Conservation (phyloP, 2,888 invertebrate species). For the Hedya salicella region DNA sequence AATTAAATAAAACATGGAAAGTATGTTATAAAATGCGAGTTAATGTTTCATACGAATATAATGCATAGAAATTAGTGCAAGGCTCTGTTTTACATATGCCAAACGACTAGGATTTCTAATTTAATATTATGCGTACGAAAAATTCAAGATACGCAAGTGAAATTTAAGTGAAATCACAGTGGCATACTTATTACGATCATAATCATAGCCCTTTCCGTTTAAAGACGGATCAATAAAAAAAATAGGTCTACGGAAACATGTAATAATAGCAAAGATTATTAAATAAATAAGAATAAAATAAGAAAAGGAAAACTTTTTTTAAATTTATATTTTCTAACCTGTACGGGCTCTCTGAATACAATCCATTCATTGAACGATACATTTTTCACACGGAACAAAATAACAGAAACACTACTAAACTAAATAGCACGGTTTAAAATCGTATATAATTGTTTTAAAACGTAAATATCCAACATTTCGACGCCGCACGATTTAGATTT, state of each 20-base stretch:
- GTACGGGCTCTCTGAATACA: slow-evolving; percentile 75
- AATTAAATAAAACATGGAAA: background rate
- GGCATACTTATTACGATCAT: slow-evolving; percentile 39
- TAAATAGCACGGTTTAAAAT: slow-evolving; percentile 50
- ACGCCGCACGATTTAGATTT: slow-evolving; percentile 60
- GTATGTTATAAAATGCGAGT: background rate
- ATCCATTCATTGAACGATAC: slow-evolving; percentile 75
- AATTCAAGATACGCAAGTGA: slow-evolving; percentile 46
- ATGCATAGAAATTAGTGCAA: background rate
- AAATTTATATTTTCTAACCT: slow-evolving; percentile 67
- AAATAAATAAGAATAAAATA: slow-evolving; percentile 36
- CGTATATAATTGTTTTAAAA: slow-evolving; percentile 47
- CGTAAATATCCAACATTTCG: slow-evolving; percentile 62
- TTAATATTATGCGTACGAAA: slow-evolving; percentile 13
- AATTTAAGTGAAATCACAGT: slow-evolving; percentile 54
- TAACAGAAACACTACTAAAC: slow-evolving; percentile 53
- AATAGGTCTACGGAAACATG: slow-evolving; percentile 45
- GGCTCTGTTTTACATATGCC: background rate
- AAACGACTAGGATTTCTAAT: background rate
- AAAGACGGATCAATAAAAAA: slow-evolving; percentile 1
- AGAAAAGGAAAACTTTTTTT: slow-evolving; percentile 35
- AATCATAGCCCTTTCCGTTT: background rate
- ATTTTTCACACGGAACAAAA: slow-evolving; percentile 59
- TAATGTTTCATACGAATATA: background rate
- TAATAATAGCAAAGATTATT: slow-evolving; percentile 39